These are phyloP conservation scores for Sarcophaga subvicina DNA, from an alignment of 2,888 invertebrate genomes.

Conservation along the genomic window DNA sequence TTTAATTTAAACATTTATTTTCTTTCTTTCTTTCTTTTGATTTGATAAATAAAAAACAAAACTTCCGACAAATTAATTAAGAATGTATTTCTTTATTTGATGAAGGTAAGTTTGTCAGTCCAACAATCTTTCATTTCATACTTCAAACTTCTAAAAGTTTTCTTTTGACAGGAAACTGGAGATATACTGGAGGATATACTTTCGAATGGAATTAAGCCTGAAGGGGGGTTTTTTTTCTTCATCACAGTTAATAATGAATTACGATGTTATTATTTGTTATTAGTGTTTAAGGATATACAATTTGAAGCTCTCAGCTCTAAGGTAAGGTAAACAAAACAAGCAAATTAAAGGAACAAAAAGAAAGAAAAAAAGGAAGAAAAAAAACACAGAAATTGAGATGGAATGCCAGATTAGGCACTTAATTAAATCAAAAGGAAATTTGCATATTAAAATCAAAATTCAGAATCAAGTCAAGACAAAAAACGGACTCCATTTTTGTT, in stretches of 20 bases:
- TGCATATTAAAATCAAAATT: constrained; percentile 15
- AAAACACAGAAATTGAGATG: background rate
- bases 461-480: background rate
- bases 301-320: constrained; percentile 10
- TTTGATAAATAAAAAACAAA: background rate
- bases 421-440: constrained; percentile 34
- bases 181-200: background rate
- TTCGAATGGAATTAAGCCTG: background rate
- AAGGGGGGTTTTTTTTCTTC: background rate
- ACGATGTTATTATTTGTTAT: background rate
- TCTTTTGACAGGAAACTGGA: constrained; percentile 18
- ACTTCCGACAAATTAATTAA: constrained; percentile 47
- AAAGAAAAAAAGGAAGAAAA: background rate
- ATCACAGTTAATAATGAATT: background rate
- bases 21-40: background rate
- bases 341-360: too few relatives aligned
- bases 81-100: constrained; percentile 10
- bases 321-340: background rate
- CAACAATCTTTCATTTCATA: background rate
- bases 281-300: background rate
- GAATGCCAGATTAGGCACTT: constrained; percentile 19
- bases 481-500: background rate
- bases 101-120: constrained; percentile 27
- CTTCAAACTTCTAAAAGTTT: constrained; percentile 37
- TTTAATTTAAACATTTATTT: constrained; percentile 29